Conservation (phyloP, 2,888 invertebrate genomes). For the Cephus runcator region DNA sequence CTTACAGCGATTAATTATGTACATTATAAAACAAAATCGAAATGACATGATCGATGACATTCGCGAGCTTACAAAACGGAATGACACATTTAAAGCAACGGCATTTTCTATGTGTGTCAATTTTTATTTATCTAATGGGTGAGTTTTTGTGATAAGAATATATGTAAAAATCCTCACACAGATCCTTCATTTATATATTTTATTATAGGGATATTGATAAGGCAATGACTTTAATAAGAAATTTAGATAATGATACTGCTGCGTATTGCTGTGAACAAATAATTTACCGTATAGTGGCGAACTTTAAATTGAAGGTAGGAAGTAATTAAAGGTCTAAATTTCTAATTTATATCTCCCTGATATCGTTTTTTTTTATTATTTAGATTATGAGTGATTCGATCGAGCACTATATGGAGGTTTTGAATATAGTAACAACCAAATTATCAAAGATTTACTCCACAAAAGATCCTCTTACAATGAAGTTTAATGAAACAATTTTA, state of each 20-base stretch:
- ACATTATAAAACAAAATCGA: conserved; percentile 55
- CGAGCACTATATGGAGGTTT: conserved; percentile 40
- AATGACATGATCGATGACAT: conserved; percentile 61
- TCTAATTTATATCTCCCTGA: conserved; percentile 1
- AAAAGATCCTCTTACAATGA: conserved; percentile 5
- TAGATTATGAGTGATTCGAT: conserved; percentile 30
- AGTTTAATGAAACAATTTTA: conserved; percentile 25
- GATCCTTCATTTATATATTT: not conserved
- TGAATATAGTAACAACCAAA: conserved; percentile 40
- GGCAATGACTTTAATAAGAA: conserved; percentile 52
- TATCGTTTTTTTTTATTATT: not conserved
- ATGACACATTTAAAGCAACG: conserved; percentile 41
- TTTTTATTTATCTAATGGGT: conserved; percentile 58
- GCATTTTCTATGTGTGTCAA: conserved; percentile 51
- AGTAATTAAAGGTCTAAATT: conserved; percentile 16
- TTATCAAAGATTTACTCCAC: conserved; percentile 30
- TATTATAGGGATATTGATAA: conserved; percentile 45
- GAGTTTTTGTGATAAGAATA: conserved; percentile 17
- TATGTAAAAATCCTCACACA: not conserved
- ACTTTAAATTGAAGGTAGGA: conserved; percentile 40
- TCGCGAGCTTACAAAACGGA: conserved; percentile 47
- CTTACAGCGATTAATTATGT: conserved; percentile 51
- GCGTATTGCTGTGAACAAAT: conserved; percentile 46
- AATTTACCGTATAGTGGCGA: conserved; percentile 35
- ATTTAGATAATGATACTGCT: conserved; percentile 43